Conservation (phyloP, 2,888 invertebrate species). For the Copidosoma aretas region DNA sequence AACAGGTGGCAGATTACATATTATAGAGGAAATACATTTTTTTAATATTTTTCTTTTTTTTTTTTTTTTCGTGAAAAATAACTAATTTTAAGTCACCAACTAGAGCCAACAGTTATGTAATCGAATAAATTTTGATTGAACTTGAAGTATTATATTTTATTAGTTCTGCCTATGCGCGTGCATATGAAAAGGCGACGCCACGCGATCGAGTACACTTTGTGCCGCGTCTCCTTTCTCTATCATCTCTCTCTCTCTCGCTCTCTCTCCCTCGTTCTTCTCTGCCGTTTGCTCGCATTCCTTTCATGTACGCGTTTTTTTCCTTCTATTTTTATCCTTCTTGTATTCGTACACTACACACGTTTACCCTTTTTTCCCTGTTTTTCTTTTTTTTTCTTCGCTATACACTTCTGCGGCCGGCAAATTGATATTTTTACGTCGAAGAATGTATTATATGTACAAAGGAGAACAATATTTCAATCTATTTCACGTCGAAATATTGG, state of each 20-base stretch:
- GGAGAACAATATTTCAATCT: slow-evolving; percentile 12
- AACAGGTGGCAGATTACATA: too few relatives aligned
- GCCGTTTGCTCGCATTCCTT: not conserved
- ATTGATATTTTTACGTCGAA: slow-evolving; percentile 21
- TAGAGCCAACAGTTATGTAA: slow-evolving; percentile 14
- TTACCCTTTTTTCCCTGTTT: slow-evolving; percentile 1
- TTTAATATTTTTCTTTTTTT: too few relatives aligned
- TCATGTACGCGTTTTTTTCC: not conserved
- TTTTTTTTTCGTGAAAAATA: not conserved
- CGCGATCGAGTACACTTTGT: slow-evolving; percentile 17
- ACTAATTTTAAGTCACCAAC: not conserved
- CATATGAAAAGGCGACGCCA: slow-evolving; percentile 33
- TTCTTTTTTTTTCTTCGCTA: not conserved
- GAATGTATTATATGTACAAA: slow-evolving; percentile 18
- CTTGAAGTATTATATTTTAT: slow-evolving; percentile 6
- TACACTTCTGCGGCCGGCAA: slow-evolving; percentile 1
- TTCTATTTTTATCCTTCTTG: not conserved
- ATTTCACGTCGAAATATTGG: slow-evolving; percentile 5
- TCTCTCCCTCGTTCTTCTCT: not conserved
- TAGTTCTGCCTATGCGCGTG: not conserved
- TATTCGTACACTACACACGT: not conserved
- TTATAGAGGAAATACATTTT: too few relatives aligned
- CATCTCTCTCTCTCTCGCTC: not conserved
- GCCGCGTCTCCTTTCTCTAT: not conserved
- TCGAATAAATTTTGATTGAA: slow-evolving; percentile 39